Evolutionary conservation across 2,113 vertebrate species (phyloP).

Genomic region (Ginglymostoma cirratum): DNA sequence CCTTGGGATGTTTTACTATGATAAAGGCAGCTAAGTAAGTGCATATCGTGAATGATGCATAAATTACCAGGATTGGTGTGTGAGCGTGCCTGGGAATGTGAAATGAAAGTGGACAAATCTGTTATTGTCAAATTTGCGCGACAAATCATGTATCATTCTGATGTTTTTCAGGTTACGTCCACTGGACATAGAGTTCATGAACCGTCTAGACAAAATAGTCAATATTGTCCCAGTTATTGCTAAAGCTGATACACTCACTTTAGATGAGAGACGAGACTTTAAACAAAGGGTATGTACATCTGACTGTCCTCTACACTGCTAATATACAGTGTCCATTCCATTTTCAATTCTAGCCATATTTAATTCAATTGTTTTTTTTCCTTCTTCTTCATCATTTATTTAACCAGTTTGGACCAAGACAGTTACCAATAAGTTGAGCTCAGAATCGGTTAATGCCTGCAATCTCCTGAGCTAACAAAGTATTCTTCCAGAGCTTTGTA

Average conservation of each 20-base stretch:
- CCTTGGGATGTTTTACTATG: not conserved
- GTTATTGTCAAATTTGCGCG: not conserved
- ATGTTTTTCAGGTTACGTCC: conserved; percentile 66
- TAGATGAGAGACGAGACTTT: conserved; percentile 77
- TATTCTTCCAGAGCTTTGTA: not conserved
- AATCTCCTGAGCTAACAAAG: not conserved
- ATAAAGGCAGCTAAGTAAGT: not conserved
- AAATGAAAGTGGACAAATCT: not conserved
- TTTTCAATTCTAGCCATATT: not conserved
- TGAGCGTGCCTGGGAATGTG: no score
- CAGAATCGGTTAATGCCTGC: not conserved
- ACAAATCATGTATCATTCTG: conserved; percentile 8
- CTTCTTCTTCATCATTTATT: not conserved
- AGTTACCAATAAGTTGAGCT: not conserved
- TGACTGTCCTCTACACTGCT: not conserved
- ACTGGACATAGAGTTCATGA: conserved; percentile 81
- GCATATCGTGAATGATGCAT: not conserved
- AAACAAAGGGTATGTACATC: conserved; percentile 68
- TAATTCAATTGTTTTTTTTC: not conserved
- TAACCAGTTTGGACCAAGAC: no score
- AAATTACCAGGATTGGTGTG: not conserved
- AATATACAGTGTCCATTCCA: not conserved
- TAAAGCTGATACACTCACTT: conserved; percentile 77
- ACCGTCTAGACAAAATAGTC: conserved; percentile 70
- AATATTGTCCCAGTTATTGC: conserved; percentile 80